Evolutionary conservation across 2,797 vertebrate genomes (phyloP), one percentile per base, ranked within the genome.

Genomic region (Cephalopachus bancanus): DNA sequence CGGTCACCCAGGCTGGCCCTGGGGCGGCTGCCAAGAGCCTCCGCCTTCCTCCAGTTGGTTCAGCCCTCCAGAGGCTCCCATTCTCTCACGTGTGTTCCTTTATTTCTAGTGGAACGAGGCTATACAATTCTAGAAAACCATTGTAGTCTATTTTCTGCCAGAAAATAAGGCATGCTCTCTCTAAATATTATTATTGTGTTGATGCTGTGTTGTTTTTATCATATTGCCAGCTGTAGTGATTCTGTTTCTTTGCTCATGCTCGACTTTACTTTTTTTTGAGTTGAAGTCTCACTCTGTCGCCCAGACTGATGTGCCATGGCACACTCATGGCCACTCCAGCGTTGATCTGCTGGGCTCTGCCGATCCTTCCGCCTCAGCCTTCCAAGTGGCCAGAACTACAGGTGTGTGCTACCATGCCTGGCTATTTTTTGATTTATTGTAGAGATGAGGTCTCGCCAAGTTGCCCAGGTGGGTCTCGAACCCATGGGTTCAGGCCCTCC

Each of bases 111-210:
- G 65, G 74, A 5, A 78, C 76, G 84, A 20, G 49, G 10, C 30
- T 59, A 28, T 65, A 81, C 62, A 75, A 75, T 67, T 93, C 67
- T 75, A 20, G 16, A 75, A 67, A 87, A 67, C 10, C 28, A 9
- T 19, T 86, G 30, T 28, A 22, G 75, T 86, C 76, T 81, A 53
- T 33, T 76, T 90, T 93, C 81, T 81, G 49, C n/a, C 44, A 90
- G 30, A 53, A 37, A 24, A n/a, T 1, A 20, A 75, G 69, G 57
- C 64, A 84, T 88, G 67, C 67, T 20, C 24, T 75, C n/a, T 33
- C 65, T 55, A 72, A 12, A 37, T 64, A 30, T 78, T 79, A 57
- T 78, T 26, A 78, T 22, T 30, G 14, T n/a, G 37, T 26, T 57
- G 20, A n/a, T 53, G 72, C 53, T 81, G 72, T 72, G 2, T 28